Evolutionary conservation across 2,113 vertebrate genomes (phyloP).

Genomic region (Maccullochella peelii): DNA sequence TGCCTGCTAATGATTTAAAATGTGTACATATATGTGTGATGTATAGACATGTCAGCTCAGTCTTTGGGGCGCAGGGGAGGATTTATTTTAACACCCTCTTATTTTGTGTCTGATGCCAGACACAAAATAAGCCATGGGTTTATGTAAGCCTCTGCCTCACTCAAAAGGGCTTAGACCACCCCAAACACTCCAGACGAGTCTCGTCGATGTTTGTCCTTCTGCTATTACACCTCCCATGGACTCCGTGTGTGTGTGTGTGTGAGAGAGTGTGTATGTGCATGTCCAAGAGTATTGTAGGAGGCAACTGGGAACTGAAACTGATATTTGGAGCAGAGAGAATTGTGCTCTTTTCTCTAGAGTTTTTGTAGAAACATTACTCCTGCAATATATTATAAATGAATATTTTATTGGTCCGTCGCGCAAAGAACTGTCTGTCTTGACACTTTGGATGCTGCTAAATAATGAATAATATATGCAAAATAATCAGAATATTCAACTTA

Average conservation of each 20-base stretch:
- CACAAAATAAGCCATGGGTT: slow-evolving; percentile 50
- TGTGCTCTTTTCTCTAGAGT: neutral
- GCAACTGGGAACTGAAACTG: neutral
- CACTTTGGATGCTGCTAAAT: neutral
- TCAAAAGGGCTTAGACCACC: slow-evolving; percentile 47
- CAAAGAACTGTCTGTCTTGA: neutral
- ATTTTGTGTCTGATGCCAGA: slow-evolving; percentile 58
- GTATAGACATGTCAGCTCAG: slow-evolving; percentile 13
- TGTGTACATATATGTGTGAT: slow-evolving; percentile 20
- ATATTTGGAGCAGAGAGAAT: neutral
- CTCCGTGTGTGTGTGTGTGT: neutral
- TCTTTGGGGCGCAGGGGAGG: slow-evolving; percentile 30
- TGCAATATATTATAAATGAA: neutral
- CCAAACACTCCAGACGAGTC: slow-evolving; percentile 39
- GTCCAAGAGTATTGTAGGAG: neutral
- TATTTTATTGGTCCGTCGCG: neutral
- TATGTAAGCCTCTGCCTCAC: slow-evolving; percentile 57
- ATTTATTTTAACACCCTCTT: slow-evolving; percentile 63
- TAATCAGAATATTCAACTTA: too few species aligned
- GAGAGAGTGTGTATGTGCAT: neutral
- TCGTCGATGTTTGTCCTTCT: slow-evolving; percentile 21
- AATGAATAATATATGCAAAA: neutral
- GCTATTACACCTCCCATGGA: neutral
- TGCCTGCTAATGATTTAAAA: slow-evolving; percentile 57
- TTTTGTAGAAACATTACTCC: neutral